phyloP scores from a whole-genome alignment of 2,888 invertebrate genomes.

The Mongoloraphidia duomilia region DNA sequence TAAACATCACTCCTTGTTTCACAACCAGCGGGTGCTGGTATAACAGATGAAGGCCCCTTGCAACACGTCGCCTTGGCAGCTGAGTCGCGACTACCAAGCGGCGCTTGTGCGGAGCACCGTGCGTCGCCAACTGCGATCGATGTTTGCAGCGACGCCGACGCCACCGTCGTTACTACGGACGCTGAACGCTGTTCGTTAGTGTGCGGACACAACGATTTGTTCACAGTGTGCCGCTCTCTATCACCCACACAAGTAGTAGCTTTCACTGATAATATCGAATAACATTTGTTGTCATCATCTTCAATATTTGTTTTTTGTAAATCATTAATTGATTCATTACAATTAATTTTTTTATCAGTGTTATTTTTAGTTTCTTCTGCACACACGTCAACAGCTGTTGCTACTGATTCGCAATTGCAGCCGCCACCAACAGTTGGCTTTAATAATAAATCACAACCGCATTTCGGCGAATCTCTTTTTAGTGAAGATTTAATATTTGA shows the following conservation, averaged over 20 bases:
- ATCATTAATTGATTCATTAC: too few relatives aligned
- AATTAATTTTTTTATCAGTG: too few relatives aligned
- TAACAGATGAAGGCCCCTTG: constrained; percentile 15
- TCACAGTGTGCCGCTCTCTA: constrained; percentile 8
- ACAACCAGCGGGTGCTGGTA: constrained; percentile 10
- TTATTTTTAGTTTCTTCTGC: too few relatives aligned
- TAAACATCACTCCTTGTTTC: background rate
- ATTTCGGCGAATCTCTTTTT: too few relatives aligned
- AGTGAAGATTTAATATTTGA: too few relatives aligned
- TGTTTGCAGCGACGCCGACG: constrained; percentile 19
- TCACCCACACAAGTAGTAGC: constrained; percentile 6
- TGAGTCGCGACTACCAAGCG: constrained; percentile 26
- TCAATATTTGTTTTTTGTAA: too few relatives aligned
- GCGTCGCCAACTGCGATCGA: constrained; percentile 25
- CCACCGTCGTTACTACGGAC: constrained; percentile 21
- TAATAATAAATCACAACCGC: too few relatives aligned
- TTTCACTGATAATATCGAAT: too few relatives aligned
- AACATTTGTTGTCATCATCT: too few relatives aligned
- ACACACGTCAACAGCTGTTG: too few relatives aligned
- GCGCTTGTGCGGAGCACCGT: constrained; percentile 23
- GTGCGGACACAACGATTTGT: constrained; percentile 2
- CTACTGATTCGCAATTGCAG: too few relatives aligned
- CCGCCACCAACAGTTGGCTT: too few relatives aligned
- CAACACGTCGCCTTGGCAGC: constrained; percentile 20
- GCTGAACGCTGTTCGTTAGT: constrained; percentile 10